Evolutionary conservation across 2,797 vertebrate species (phyloP).

Genomic region (Tolypeutes matacus): DNA sequence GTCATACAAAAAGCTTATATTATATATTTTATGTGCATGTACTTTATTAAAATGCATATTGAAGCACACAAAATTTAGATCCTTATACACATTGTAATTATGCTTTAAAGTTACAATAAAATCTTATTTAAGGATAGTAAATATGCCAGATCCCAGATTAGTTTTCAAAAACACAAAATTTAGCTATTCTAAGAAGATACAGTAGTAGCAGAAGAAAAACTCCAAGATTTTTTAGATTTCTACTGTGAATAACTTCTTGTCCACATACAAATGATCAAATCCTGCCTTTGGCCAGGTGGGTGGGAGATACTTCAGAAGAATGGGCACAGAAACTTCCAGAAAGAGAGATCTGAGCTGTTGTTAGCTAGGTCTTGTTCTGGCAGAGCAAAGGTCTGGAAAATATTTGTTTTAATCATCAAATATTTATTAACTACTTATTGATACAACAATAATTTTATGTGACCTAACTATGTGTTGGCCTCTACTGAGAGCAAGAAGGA

Average conservation of each 20-base stretch:
- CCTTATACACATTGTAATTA: neutral
- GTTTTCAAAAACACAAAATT: constrained; percentile 23
- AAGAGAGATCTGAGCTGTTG: neutral
- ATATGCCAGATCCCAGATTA: neutral
- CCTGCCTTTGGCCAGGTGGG: neutral
- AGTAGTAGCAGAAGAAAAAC: neutral
- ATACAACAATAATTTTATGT: neutral
- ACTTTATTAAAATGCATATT: neutral
- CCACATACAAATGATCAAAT: neutral
- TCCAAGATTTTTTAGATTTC: neutral
- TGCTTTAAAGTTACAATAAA: constrained; percentile 25
- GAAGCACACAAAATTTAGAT: neutral
- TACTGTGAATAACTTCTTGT: constrained; percentile 22
- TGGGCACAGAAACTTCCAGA: neutral
- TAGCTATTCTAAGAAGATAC: constrained; percentile 16
- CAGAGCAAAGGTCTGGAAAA: neutral
- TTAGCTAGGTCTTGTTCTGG: neutral
- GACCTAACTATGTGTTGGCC: neutral
- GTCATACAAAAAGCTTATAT: neutral
- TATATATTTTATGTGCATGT: neutral
- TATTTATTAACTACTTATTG: constrained; percentile 2
- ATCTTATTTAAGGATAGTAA: neutral
- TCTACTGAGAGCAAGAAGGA: neutral
- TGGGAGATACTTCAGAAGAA: neutral
- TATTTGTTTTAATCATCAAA: neutral